A percentile compares a stretch with the other conserved stretches of the same genome.
Evolutionary conservation across 2,888 invertebrate genomes (phyloP).

Genomic region (Sipha maydis): DNA sequence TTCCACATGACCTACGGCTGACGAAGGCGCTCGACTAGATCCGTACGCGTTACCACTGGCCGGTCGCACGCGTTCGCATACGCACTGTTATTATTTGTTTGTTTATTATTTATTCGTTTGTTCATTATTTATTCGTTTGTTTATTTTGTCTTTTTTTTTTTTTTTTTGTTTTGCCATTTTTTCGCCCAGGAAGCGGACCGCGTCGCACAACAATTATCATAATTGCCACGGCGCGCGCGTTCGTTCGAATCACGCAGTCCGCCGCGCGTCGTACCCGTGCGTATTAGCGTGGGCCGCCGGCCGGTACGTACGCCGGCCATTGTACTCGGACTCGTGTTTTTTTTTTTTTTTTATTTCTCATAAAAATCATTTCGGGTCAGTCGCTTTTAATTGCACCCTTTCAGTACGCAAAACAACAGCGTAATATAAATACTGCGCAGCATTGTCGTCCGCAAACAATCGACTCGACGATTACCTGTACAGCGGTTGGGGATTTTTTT

Average conservation of each 20-base stretch:
- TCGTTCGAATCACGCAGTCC: neutral
- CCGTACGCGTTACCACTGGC: neutral
- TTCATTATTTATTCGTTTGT: neutral
- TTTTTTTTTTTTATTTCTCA: no score
- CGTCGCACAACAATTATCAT: conserved; percentile 43
- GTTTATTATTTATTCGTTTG: no score
- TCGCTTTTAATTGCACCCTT: conserved; percentile 56
- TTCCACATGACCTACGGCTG: neutral
- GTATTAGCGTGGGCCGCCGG: no score
- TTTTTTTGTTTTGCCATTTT: neutral
- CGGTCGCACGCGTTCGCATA: no score
- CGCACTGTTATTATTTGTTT: no score
- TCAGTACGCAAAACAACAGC: neutral
- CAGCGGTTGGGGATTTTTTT: neutral
- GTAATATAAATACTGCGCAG: neutral
- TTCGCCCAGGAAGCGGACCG: conserved; percentile 44
- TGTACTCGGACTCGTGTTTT: neutral
- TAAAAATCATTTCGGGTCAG: conserved; percentile 58
- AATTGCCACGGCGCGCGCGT: neutral
- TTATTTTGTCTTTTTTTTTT: no score
- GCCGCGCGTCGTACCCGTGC: neutral
- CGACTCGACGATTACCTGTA: neutral
- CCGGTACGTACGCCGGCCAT: neutral
- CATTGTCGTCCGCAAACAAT: neutral
- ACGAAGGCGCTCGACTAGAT: neutral